These are phyloP conservation scores for Hetaerina americana DNA, from an alignment of 1,140 invertebrate genomes.

Conservation along the genomic window DNA sequence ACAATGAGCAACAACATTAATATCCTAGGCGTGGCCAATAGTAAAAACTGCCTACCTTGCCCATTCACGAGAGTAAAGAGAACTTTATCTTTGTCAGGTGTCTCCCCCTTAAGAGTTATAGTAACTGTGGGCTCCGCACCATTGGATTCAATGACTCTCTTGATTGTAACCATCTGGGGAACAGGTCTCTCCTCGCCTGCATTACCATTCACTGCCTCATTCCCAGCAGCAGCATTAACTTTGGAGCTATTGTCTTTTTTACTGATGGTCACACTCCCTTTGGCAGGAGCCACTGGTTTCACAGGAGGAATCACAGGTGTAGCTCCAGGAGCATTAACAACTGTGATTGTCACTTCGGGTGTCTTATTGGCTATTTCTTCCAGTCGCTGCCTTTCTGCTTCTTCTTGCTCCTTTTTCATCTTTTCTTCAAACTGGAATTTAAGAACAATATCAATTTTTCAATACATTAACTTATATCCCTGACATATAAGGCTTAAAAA, in stretches of 20 bases:
- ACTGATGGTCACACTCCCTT: not conserved
- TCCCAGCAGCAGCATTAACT: not conserved
- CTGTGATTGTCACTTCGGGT: slow-evolving; percentile 34
- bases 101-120: slow-evolving; percentile 57
- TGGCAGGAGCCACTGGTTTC: not conserved
- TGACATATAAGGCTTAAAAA: too few relatives aligned
- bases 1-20: too few relatives aligned
- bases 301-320: slow-evolving; percentile 6
- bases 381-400: slow-evolving; percentile 30
- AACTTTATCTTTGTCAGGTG: slow-evolving; percentile 57
- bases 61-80: slow-evolving; percentile 59
- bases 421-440: slow-evolving; percentile 32
- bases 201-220: slow-evolving; percentile 7
- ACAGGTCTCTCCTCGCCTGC: slow-evolving; percentile 24
- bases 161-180: slow-evolving; percentile 58
- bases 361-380: slow-evolving; percentile 28
- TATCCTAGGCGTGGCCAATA: too few relatives aligned
- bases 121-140: slow-evolving; percentile 56
- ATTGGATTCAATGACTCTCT: slow-evolving; percentile 47
- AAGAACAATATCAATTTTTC: too few relatives aligned
- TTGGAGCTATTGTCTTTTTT: slow-evolving; percentile 13
- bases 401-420: slow-evolving; percentile 33
- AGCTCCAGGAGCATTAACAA: slow-evolving; percentile 13
- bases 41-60: slow-evolving; percentile 25
- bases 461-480: too few relatives aligned